Base-by-base conservation (phyloP, 2,888 invertebrate species). In the Netelia fuscicornis region DNA sequence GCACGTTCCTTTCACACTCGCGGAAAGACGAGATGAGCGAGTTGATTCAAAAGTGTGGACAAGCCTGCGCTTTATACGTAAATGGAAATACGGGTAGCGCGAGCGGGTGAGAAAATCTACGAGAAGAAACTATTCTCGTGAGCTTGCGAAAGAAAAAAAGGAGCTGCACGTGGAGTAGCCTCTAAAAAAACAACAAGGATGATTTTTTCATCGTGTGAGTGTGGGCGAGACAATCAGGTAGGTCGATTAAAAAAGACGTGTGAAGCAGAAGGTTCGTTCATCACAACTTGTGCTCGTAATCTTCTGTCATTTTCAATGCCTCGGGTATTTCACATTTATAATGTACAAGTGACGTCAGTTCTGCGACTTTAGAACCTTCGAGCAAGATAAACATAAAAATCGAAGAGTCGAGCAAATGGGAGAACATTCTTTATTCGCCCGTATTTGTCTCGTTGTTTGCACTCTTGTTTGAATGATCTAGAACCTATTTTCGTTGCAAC, bases 191-290 rank as follows among this genome's bases (percentile, higher is more conserved):
- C 65, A 42, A 56, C 11, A 20, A 56, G 23, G 76, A 76, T 67
- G 67, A 67, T 70, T 64, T 20, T 25, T 23, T 48, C 25, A 44
- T 48, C 54, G 65, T 25, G 56, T 6, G 25, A 48, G 20, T 23
- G 37, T 37, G 52, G 78, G 56, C 54, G 68, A 56, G 64, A 67
- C 42, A 64, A 58, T 64, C 48, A 75, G 67, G 80, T 58, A 81
- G 81, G 87, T 86, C 88, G 87, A 88, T 88, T 88, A 86, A 83
- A 81, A 79, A 65, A 80, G 81, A 86, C 81, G 81, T 75, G 83
- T 2, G 1, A 44, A 17, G 8, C 1, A 2, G 23, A 9, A 20
- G 65, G 11, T 67, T 37, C 54, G 37, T 56, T 23, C 20, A 10
- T 54, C 67, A 8, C 2, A 56, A 5, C 20, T 58, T 30, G 71